Conservation (phyloP, 2,797 vertebrate species). For the Naso thynnoides region DNA sequence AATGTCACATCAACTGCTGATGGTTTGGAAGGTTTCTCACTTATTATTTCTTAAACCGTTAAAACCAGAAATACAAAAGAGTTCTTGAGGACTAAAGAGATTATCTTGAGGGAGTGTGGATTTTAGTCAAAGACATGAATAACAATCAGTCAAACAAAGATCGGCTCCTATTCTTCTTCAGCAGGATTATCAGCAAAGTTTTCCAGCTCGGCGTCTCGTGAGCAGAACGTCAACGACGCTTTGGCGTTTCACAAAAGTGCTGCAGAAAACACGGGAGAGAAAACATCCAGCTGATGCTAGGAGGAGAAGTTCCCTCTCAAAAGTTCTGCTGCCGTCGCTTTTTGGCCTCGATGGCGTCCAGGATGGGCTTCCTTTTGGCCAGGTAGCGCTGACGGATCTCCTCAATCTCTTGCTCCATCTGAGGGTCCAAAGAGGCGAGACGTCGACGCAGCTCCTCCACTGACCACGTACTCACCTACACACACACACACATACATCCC, state of each 20-base stretch:
- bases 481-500: neutral
- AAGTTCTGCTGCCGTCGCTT: slow-evolving; percentile 93
- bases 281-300: neutral
- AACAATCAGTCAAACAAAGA: too few species aligned
- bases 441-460: slow-evolving; percentile 91
- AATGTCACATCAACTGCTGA: slow-evolving; percentile 16
- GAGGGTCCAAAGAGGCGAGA: slow-evolving; percentile 92
- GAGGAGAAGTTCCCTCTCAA: slow-evolving; percentile 72
- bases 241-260: too few species aligned
- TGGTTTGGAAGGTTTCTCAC: neutral
- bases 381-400: slow-evolving; percentile 96
- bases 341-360: slow-evolving; percentile 96
- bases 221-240: too few species aligned
- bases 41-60: neutral
- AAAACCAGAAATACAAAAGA: neutral
- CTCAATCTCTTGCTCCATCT: slow-evolving; percentile 98
- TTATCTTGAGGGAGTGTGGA: too few species aligned
- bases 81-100: neutral
- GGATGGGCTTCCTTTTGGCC: slow-evolving; percentile 94
- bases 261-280: neutral
- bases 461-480: slow-evolving; percentile 90
- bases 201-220: too few species aligned
- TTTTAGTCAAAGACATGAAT: too few species aligned
- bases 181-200: too few species aligned
- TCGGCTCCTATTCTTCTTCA: too few species aligned